Evolutionary conservation across 2,888 invertebrate genomes (phyloP), one percentile per base, ranked within the genome.

Genomic region (Eugnorisma glareosa): DNA sequence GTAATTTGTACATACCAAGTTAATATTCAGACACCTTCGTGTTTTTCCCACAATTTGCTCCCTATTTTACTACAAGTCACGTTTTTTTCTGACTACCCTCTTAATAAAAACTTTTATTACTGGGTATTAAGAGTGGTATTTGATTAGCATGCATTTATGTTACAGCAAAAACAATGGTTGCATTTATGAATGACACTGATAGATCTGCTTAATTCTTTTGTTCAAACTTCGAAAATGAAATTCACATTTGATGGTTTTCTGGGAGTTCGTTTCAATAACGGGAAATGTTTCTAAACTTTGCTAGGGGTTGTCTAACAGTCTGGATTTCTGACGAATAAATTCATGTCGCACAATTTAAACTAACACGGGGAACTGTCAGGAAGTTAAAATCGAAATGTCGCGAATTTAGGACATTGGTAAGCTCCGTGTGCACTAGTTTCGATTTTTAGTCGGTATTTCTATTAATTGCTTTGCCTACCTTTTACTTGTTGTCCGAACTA

Each of bases 41-140:
- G 87, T 86, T 88, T 93, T 95, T 95, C 95, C 93, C 95, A 95
- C 95, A 93, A 94, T 94, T 93, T 91, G 87, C 72, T 77, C 78
- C 86, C 73, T 84, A 72, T 81, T 81, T 79, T 15, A 61, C 63
- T 78, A 73, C 67, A 66, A 73, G 37, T 76, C 28, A 61, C 70
- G 37, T 70, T 69, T 67, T 76, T 68, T 75, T 74, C 61, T 40
- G 37, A 31, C 51, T 73, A 84, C 69, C 82, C 35, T 61, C 72
- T n/a, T 48, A 73, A 73, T 66, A 68, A 77, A 48, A 31, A 71
- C 43, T 84, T 85, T 75, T 89, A 87, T 81, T 1, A 8, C 73
- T 5, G 66, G n/a, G 72, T 6, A 0, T 61, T 89, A 92, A 86
- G 82, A 89, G 68, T 70, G 74, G 75, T 74, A 82, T 88, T 90